These are phyloP conservation scores for Sitta europaea DNA, from an alignment of 2,113 vertebrate genomes.

Conservation along the genomic window DNA sequence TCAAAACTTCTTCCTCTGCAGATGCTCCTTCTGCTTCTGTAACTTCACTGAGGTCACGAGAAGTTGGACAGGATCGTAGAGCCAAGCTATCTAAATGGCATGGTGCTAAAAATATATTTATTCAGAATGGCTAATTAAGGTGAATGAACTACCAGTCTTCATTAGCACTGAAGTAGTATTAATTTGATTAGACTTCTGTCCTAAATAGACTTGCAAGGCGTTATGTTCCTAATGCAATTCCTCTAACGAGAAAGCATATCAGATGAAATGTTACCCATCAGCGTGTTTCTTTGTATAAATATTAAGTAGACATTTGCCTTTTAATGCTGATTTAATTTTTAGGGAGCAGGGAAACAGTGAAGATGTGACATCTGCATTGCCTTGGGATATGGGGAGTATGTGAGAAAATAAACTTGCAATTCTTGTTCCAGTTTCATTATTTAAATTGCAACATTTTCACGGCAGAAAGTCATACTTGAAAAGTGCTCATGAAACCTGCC, in stretches of 20 bases:
- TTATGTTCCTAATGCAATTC: slow-evolving; percentile 22
- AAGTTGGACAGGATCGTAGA: not conserved
- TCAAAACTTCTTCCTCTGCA: not conserved
- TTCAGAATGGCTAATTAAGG: slow-evolving; percentile 54
- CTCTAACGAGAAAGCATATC: slow-evolving; percentile 19
- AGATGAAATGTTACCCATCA: slow-evolving; percentile 8
- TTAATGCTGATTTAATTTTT: slow-evolving; percentile 29
- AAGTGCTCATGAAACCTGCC: not conserved
- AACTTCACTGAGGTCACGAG: not conserved
- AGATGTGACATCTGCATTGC: slow-evolving; percentile 22
- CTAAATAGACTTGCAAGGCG: slow-evolving; percentile 31
- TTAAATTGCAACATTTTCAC: not conserved
- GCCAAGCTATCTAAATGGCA: not conserved
- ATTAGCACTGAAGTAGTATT: slow-evolving; percentile 55
- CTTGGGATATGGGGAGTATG: slow-evolving; percentile 11
- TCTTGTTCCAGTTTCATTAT: slow-evolving; percentile 5
- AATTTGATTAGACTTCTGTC: slow-evolving; percentile 65
- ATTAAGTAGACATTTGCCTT: slow-evolving; percentile 56
- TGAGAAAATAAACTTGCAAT: slow-evolving; percentile 37
- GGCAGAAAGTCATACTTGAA: not conserved
- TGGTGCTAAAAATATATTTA: slow-evolving; percentile 44
- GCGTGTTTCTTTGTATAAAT: slow-evolving; percentile 43
- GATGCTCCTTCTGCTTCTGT: not conserved
- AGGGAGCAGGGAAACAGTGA: not conserved
- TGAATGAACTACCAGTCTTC: slow-evolving; percentile 51